Evolutionary conservation across 2,888 invertebrate genomes (phyloP), one percentile per base, ranked within the genome.

Genomic region (Lacanobia oleracea): DNA sequence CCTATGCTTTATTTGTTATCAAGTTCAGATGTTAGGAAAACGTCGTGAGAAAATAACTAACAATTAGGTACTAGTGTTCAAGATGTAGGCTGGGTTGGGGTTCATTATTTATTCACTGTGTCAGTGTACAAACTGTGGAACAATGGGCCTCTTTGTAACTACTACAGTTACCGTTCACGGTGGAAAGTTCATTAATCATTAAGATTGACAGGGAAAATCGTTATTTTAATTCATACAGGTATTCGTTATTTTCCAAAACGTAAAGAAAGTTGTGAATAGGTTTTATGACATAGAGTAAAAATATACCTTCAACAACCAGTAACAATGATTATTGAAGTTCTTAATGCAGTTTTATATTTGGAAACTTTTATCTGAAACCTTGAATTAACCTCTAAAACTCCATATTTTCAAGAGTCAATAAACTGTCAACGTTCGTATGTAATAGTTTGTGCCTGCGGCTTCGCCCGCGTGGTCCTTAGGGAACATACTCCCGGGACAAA

Each of bases 1-100:
- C 83, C 80, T 68, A 62, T 75, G 75, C 80, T 83, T 71, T 79
- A 83, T 79, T 81, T 83, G 79, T 68, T 72, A 79, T 65, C 67
- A 59, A 61, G 75, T 69, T 79, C 64, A 83, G 16, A 79, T 78
- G 79, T 74, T 66, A 78, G 51, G 74, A 66, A 78, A 83, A 62
- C 64, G 65, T 65, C 80, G 80, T 83, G 80, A 79, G 83, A 74
- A 79, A 69, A 79, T 64, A 57, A 82, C 63, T 61, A 21, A 65
- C 62, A 79, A 75, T 60, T 68, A 67, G 45, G 18, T 72, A 27
- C 12, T 21, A 59, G 45, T 59, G 63, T 67, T 27, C 18, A 50
- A 60, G n/a, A 18, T 9, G 7, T 72, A 18, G 12, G 43, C 48
- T 48, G 23, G 6, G 60, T n/a, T 48, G n/a, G 8, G 37, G 21